Base-by-base conservation (phyloP, 2,113 vertebrate species). In the Poicephalus gulielmi region DNA sequence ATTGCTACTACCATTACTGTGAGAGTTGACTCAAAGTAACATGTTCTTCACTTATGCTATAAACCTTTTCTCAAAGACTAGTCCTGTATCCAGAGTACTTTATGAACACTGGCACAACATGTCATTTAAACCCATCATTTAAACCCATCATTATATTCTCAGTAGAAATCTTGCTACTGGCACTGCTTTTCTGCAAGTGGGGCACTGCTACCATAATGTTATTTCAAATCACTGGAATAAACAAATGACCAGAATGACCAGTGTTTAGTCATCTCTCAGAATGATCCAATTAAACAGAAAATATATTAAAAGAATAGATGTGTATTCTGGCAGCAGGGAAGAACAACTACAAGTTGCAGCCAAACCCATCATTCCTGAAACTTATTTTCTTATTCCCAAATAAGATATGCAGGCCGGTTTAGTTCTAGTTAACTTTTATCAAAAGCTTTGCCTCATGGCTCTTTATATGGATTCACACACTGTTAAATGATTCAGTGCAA, bases 371-470 rank as follows among this genome's bases (percentile, higher is more conserved):
- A 62, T 60, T 84, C 81, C 63, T 95, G 77, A 95, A 95, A 47
- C 74, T 95, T 95, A 80, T 90, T 95, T 97, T 94, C 79, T 94
- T 96, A 92, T 93, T 97, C 77, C 83, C 35, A 90, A 97, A 94
- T 89, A 98, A 96, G 94, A 94, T 95, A 93, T 78, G 83, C 83
- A 89, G 69, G 55, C 81, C 95, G 83, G 39, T 92, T 94, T 96
- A 95, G 90, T 89, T 96, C 85, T 89, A 92, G 73, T 74, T 92
- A 86, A 90, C 94, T 97, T 97, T 97, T 97, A 96, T 97, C 96
- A 96, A 89, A 97, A 97, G 91, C 86, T 81, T 96, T 96, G 86
- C 96, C 93, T 97, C 81, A 63, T 83, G 91, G 79, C 52, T 95
- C 77, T 97, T 97, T 96, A 83, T 96, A 86, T 16, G 63, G 74